A percentile compares a stretch with the other conserved stretches of the same genome.
These are phyloP conservation scores for Sphaeramia orbicularis DNA, from an alignment of 2,797 vertebrate genomes.

Conservation along the genomic window DNA sequence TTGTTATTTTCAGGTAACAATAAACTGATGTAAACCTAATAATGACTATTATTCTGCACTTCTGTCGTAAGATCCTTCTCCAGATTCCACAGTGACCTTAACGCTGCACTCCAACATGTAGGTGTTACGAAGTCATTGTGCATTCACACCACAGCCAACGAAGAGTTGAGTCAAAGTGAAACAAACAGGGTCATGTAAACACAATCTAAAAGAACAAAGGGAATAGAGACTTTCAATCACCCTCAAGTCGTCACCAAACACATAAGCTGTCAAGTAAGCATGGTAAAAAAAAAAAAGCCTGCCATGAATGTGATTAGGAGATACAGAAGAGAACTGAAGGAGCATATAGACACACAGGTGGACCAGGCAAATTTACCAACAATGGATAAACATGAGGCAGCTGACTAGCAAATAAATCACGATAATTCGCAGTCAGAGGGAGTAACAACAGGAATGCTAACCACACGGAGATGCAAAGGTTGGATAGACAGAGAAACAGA, in stretches of 20 bases:
- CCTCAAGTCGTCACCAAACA: neutral
- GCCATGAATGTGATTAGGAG: neutral
- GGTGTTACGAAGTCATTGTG: neutral
- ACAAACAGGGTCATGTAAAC: neutral
- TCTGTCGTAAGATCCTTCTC: no score
- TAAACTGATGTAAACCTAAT: no score
- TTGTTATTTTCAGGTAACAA: no score
- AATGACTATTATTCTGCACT: no score
- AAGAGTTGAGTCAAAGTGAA: neutral
- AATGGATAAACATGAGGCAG: neutral
- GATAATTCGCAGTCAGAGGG: neutral
- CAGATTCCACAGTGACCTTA: no score
- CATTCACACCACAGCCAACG: neutral
- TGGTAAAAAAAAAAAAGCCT: neutral
- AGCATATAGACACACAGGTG: neutral
- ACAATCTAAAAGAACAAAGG: neutral
- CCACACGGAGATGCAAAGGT: constrained; percentile 7
- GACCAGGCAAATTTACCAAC: neutral
- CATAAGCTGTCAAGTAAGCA: neutral
- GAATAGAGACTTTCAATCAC: neutral
- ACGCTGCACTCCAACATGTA: neutral
- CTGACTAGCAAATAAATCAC: constrained; percentile 18
- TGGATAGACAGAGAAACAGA: constrained; percentile 19
- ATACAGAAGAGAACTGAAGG: neutral
- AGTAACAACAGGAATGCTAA: constrained; percentile 19